Evolutionary conservation across 1,140 invertebrate species (phyloP).

Genomic region (Heterodera schachtii): DNA sequence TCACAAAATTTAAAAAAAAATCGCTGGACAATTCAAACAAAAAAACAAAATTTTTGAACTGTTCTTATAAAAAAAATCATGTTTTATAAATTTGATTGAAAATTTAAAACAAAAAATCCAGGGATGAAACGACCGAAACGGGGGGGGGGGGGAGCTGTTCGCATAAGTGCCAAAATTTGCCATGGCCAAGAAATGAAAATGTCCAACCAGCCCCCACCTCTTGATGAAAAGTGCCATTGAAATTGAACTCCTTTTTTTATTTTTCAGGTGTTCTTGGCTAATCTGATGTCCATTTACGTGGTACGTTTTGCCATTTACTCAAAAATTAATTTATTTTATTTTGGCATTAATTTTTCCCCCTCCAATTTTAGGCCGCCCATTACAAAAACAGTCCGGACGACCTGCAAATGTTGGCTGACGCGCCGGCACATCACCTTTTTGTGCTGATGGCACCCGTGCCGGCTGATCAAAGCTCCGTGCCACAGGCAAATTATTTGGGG

Average conservation of each 20-base stretch:
- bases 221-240: too few relatives aligned
- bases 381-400: constrained; percentile 99
- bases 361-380: constrained; percentile 77
- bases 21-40: not conserved
- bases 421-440: constrained; percentile 92
- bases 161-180: too few relatives aligned
- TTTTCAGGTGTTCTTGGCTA: constrained; percentile 78
- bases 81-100: too few relatives aligned
- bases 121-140: too few relatives aligned
- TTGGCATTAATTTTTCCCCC: not conserved
- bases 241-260: not conserved
- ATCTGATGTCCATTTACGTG: constrained; percentile 88
- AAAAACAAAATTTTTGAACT: too few relatives aligned
- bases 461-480: constrained; percentile 72
- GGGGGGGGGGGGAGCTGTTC: too few relatives aligned
- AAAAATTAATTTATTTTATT: not conserved
- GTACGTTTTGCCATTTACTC: not conserved
- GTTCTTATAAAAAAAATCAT: too few relatives aligned
- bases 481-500: constrained; percentile 80
- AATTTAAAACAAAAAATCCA: too few relatives aligned
- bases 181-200: too few relatives aligned
- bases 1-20: not conserved
- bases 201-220: too few relatives aligned
- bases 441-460: constrained; percentile 85
- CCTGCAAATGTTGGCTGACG: constrained; percentile 96